A percentile compares a stretch with the other conserved stretches of the same genome.
These are phyloP conservation scores for Oscheius sp. DNA, from an alignment of 2,888 invertebrate species.

Conservation along the genomic window DNA sequence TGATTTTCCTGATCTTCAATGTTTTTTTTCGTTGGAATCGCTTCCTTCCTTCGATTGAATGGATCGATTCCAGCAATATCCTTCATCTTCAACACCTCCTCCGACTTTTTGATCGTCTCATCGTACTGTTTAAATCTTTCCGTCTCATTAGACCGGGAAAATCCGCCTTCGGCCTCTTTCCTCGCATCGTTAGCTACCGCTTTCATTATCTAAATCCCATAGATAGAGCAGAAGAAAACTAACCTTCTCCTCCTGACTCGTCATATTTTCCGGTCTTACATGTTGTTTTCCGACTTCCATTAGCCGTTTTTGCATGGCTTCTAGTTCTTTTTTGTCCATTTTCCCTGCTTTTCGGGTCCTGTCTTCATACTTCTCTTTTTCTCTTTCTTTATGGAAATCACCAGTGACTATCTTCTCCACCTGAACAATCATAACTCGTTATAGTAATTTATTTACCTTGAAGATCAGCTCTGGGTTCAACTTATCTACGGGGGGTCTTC, in stretches of 20 bases:
- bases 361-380: background rate
- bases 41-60: constrained; percentile 12
- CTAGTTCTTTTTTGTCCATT: background rate
- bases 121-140: constrained; percentile 35
- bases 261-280: constrained; percentile 28
- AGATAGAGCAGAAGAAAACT: background rate
- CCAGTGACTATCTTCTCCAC: constrained; percentile 47
- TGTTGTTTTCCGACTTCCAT: constrained; percentile 17
- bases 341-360: constrained; percentile 5
- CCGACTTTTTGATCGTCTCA: constrained; percentile 27
- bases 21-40: background rate
- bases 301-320: constrained; percentile 11
- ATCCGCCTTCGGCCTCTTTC: constrained; percentile 39
- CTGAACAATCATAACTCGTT: constrained; percentile 12
- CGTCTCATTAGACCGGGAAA: constrained; percentile 25
- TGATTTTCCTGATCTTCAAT: constrained; percentile 11
- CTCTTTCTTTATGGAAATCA: constrained; percentile 30
- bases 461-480: constrained; percentile 38
- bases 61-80: constrained; percentile 32
- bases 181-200: constrained; percentile 42
- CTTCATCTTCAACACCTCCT: constrained; percentile 15
- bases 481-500: constrained; percentile 32
- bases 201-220: constrained; percentile 43
- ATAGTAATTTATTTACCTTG: constrained; percentile 25
- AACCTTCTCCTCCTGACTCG: constrained; percentile 50